A percentile compares a stretch with the other conserved stretches of the same genome.
Evolutionary conservation across 2,113 vertebrate genomes (phyloP).

Genomic region (Hydrochoerus hydrochaeris): DNA sequence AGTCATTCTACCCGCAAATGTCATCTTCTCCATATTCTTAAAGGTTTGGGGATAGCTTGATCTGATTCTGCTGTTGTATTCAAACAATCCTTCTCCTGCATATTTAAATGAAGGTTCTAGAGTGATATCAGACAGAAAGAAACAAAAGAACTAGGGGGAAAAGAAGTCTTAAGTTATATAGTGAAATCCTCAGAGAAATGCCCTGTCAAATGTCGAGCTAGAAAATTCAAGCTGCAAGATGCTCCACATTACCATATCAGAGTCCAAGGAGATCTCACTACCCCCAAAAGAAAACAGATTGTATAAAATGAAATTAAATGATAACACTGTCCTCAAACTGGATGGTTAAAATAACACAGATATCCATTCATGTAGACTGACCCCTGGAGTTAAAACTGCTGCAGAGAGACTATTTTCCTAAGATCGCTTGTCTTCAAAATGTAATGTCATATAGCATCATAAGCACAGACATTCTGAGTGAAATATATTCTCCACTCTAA

Average conservation of each 20-base stretch:
- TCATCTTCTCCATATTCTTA: neutral
- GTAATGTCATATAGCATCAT: neutral
- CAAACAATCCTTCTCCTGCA: conserved; percentile 46
- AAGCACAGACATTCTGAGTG: neutral
- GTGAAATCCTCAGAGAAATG: conserved; percentile 75
- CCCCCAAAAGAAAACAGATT: conserved; percentile 35
- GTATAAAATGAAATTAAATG: neutral
- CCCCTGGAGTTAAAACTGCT: neutral
- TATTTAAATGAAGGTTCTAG: conserved; percentile 68
- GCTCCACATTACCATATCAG: neutral
- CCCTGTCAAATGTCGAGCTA: conserved; percentile 61
- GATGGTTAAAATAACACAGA: neutral
- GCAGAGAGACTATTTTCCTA: neutral
- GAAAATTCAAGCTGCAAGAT: conserved; percentile 12
- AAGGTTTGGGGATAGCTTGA: neutral
- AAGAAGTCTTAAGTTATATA: conserved; percentile 30
- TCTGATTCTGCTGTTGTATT: neutral
- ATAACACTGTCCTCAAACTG: neutral
- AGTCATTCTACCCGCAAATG: neutral
- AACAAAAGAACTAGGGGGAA: conserved; percentile 37
- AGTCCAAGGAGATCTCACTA: neutral
- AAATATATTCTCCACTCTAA: neutral
- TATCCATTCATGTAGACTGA: neutral
- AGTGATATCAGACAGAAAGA: neutral
- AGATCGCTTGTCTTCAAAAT: neutral